These are phyloP conservation scores for Triplophysa siluroides DNA, from an alignment of 2,113 vertebrate species.

Conservation along the genomic window DNA sequence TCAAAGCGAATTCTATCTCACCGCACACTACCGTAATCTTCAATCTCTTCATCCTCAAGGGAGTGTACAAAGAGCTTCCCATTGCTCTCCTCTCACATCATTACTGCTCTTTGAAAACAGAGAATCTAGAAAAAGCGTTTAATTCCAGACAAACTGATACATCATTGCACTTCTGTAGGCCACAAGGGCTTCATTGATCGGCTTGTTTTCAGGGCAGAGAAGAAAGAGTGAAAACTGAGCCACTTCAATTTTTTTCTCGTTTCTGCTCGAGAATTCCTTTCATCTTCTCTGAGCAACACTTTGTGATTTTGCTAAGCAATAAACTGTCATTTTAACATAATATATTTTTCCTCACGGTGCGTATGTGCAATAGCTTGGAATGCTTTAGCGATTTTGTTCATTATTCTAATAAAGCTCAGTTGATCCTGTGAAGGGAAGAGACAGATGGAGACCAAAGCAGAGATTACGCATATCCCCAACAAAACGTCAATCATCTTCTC, in stretches of 20 bases:
- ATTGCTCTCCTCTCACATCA: slow-evolving; percentile 31
- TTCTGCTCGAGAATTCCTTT: slow-evolving; percentile 35
- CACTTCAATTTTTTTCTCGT: not conserved
- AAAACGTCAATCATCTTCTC: not conserved
- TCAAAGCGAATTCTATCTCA: slow-evolving; percentile 1
- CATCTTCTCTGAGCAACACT: slow-evolving; percentile 28
- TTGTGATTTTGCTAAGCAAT: slow-evolving; percentile 31
- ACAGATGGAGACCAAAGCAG: not conserved
- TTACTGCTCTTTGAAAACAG: slow-evolving; percentile 34
- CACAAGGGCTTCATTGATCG: slow-evolving; percentile 36
- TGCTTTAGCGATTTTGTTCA: slow-evolving; percentile 3
- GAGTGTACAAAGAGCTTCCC: slow-evolving; percentile 37
- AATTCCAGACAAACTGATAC: slow-evolving; percentile 46
- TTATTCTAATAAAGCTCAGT: slow-evolving; percentile 21
- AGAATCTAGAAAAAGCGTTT: slow-evolving; percentile 35
- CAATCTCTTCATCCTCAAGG: slow-evolving; percentile 34
- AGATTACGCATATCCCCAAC: slow-evolving; percentile 18
- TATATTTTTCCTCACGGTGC: not conserved
- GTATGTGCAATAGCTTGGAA: slow-evolving; percentile 13
- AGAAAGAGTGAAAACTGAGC: slow-evolving; percentile 40
- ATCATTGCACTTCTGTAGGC: slow-evolving; percentile 44
- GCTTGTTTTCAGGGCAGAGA: slow-evolving; percentile 7
- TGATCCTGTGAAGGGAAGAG: not conserved
- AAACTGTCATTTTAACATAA: slow-evolving; percentile 18
- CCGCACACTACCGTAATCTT: slow-evolving; percentile 18